Conservation (phyloP, 2,888 invertebrate genomes). For the Endotricha flammealis region DNA sequence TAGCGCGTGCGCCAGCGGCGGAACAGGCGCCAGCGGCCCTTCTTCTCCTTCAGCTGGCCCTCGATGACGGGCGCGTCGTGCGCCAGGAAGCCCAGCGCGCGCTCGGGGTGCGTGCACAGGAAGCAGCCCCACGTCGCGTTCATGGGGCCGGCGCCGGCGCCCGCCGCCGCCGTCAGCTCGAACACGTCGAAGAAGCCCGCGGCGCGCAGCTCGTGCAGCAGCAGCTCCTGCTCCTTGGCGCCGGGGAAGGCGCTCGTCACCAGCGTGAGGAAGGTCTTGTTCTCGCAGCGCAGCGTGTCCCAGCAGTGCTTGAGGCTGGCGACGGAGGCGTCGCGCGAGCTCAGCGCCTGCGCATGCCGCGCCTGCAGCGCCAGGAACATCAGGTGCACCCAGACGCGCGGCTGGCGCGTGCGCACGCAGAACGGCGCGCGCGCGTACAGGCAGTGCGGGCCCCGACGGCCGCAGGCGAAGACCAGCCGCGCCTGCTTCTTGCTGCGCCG, state of each 20-base stretch:
- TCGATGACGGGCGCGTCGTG: conserved; percentile 93
- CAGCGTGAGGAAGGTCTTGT: conserved; percentile 91
- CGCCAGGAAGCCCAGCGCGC: conserved; percentile 89
- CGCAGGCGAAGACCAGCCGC: conserved; percentile 93
- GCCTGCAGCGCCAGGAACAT: conserved; percentile 97
- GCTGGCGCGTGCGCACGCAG: conserved; percentile 87
- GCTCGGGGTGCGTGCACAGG: conserved; percentile 94
- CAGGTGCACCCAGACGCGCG: conserved; percentile 95
- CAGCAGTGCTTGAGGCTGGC: conserved; percentile 93
- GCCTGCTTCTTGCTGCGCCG: conserved; percentile 91
- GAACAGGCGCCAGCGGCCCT: conserved; percentile 89
- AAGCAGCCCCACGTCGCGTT: conserved; percentile 90
- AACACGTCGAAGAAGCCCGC: conserved; percentile 96
- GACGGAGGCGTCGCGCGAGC: conserved; percentile 88
- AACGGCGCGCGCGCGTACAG: conserved; percentile 89
- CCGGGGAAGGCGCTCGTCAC: conserved; percentile 97
- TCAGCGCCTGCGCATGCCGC: conserved; percentile 85
- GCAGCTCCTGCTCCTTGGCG: conserved; percentile 91
- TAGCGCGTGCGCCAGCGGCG: conserved; percentile 95
- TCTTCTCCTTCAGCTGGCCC: conserved; percentile 51
- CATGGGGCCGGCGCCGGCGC: conserved; percentile 30
- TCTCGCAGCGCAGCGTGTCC: conserved; percentile 95
- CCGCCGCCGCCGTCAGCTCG: conserved; percentile 81
- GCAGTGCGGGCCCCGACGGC: conserved; percentile 89
- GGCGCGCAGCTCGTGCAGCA: conserved; percentile 90